phyloP scores from a whole-genome alignment of 2,888 invertebrate genomes.

The Drosophila putrida region DNA sequence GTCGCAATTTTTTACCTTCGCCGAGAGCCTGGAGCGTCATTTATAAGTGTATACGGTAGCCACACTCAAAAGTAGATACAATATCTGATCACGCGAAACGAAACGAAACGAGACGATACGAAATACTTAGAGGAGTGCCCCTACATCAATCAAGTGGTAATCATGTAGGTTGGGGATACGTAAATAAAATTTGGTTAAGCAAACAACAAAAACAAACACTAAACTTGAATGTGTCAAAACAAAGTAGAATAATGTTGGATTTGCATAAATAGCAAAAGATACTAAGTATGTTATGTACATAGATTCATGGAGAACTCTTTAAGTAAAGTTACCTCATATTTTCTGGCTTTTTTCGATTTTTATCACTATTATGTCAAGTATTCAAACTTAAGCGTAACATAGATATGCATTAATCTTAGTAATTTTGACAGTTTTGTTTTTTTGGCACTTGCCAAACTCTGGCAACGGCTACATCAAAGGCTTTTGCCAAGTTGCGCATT shows the following conservation, averaged over 20 bases:
- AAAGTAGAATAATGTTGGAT: conserved; percentile 10
- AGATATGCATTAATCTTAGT: conserved; percentile 34
- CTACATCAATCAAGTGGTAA: conserved; percentile 74
- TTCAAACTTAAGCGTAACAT: conserved; percentile 10
- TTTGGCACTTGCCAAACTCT: conserved; percentile 44
- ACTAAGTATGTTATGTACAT: conserved; percentile 12
- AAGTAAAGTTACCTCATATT: conserved; percentile 4
- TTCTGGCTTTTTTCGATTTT: neutral
- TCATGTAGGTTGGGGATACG: conserved; percentile 62
- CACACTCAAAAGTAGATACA: conserved; percentile 16
- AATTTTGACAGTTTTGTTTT: conserved; percentile 52
- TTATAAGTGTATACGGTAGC: conserved; percentile 58
- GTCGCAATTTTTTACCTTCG: conserved; percentile 20
- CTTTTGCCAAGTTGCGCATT: conserved; percentile 44
- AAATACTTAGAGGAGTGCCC: conserved; percentile 62
- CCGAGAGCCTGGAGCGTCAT: conserved; percentile 28
- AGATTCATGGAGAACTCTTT: neutral
- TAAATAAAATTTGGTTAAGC: conserved; percentile 29
- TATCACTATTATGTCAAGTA: conserved; percentile 9
- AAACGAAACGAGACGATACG: conserved; percentile 36
- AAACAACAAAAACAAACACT: conserved; percentile 9
- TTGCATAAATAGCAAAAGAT: conserved; percentile 16
- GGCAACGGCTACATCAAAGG: conserved; percentile 55
- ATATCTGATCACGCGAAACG: conserved; percentile 19
- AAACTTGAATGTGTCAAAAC: conserved; percentile 10